A percentile compares a stretch with the other conserved stretches of the same genome.
Conservation (phyloP, 2,113 vertebrate genomes). For the Bucco capensis region DNA sequence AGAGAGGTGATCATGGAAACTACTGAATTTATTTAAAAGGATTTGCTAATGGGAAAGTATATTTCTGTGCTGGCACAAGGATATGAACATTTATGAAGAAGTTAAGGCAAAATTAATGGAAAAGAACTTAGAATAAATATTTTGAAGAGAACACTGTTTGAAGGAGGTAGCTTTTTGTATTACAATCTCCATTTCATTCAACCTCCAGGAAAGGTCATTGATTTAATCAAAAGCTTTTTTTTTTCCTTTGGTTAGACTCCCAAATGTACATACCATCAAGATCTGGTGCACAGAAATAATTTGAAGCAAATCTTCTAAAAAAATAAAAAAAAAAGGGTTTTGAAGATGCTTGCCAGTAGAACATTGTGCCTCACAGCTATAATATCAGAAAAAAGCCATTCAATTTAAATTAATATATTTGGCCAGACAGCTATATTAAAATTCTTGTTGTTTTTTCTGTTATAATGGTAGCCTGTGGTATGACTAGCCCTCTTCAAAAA, state of each 20-base stretch:
- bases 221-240: constrained; percentile 62
- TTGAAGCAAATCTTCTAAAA: constrained; percentile 69
- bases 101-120: background rate
- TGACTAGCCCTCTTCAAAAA: constrained; percentile 76
- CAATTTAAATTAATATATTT: constrained; percentile 83
- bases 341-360: constrained; percentile 74
- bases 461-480: constrained; percentile 80
- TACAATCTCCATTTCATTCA: constrained; percentile 16
- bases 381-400: constrained; percentile 75
- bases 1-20: background rate
- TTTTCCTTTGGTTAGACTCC: constrained; percentile 24
- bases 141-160: constrained; percentile 7
- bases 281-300: constrained; percentile 49
- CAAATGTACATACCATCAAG: constrained; percentile 55
- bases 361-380: constrained; percentile 77
- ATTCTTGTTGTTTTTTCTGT: constrained; percentile 79
- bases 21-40: background rate
- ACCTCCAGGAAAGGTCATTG: constrained; percentile 56
- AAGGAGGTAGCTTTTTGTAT: constrained; percentile 12
- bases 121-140: background rate
- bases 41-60: background rate
- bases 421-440: constrained; percentile 85
- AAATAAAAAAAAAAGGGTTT: constrained; percentile 68
- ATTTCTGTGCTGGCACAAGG: background rate
- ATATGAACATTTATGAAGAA: background rate